phyloP scores from a whole-genome alignment of 2,797 vertebrate species.

The Avahi laniger region DNA sequence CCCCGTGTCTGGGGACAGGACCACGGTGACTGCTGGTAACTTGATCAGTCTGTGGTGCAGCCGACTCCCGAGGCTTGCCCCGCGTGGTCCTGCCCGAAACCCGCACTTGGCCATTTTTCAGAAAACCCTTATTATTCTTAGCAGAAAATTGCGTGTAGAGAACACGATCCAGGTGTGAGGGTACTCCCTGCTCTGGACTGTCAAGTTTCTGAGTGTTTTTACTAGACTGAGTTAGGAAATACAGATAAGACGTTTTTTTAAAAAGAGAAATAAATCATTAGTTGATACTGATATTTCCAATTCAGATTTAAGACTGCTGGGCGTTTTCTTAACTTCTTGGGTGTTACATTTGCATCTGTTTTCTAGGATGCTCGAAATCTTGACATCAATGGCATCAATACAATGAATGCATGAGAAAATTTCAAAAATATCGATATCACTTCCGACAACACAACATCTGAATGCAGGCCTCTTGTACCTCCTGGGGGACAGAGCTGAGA shows the following conservation, averaged over 20 bases:
- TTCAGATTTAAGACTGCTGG: fast-evolving
- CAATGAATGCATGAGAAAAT: fast-evolving
- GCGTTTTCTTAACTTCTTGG: fast-evolving
- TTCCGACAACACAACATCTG: not conserved
- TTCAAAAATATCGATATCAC: not conserved
- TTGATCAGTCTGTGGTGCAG: fast-evolving
- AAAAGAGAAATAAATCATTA: not conserved
- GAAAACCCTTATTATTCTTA: not conserved
- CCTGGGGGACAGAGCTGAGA: not conserved
- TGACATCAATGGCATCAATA: fast-evolving
- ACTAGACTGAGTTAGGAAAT: not conserved
- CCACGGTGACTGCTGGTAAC: fast-evolving
- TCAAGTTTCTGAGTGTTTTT: not conserved
- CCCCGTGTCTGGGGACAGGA: fast-evolving
- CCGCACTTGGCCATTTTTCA: not conserved
- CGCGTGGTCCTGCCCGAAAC: fast-evolving
- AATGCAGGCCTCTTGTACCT: fast-evolving
- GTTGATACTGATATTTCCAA: not conserved
- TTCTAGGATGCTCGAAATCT: not conserved
- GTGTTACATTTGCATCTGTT: fast-evolving
- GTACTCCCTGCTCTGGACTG: fast-evolving
- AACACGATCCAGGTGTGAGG: fast-evolving
- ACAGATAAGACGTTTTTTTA: fast-evolving
- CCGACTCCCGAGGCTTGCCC: fast-evolving
- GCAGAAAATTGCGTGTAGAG: not conserved